Conservation (phyloP, 2,113 vertebrate species). For the Hydropotes inermis region DNA sequence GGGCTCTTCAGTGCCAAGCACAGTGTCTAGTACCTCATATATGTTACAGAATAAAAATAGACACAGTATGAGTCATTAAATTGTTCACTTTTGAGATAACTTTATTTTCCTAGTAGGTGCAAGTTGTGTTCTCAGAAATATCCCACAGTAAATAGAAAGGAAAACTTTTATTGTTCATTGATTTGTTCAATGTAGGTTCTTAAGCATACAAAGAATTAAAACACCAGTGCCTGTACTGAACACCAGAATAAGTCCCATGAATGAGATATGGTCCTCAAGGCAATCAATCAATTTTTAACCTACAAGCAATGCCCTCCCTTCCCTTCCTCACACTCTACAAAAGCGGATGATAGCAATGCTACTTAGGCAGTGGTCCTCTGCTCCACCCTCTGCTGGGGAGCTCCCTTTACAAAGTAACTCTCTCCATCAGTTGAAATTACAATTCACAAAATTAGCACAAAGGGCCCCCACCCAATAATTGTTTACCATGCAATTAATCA, state of each 20-base stretch:
- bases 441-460: background rate
- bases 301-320: background rate
- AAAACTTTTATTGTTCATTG: background rate
- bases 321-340: background rate
- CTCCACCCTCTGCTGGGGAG: background rate
- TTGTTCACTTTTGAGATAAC: background rate
- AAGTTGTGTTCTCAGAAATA: background rate
- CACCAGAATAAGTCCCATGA: background rate
- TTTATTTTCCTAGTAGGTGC: background rate
- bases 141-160: background rate
- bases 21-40: background rate
- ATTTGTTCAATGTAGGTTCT: background rate
- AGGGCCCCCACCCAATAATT: background rate
- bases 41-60: background rate
- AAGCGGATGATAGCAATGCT: background rate
- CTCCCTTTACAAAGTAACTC: background rate
- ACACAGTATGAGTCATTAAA: background rate
- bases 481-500: background rate
- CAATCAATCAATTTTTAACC: background rate
- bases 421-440: background rate
- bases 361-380: background rate
- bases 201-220: background rate
- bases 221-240: background rate
- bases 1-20: background rate
- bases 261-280: background rate